Percentiles rank a stretch among this genome's conserved stretches.
Conservation (phyloP, 2,888 invertebrate species). For the Hydriomena furcata region DNA sequence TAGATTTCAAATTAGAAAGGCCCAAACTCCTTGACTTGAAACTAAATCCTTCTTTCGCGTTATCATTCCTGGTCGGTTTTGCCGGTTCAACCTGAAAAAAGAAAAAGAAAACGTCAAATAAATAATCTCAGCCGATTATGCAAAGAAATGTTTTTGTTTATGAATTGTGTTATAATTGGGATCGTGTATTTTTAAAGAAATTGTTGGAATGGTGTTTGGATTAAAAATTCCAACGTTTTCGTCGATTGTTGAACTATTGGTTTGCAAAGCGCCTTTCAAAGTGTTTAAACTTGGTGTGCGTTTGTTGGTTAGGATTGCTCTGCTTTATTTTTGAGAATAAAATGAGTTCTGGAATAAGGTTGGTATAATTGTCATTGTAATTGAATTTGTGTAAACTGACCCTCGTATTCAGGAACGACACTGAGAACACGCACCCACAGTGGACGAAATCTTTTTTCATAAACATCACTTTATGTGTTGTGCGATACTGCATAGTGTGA, state of each 20-base stretch:
- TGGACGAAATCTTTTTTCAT: no score
- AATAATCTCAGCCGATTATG: no score
- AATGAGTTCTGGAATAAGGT: not conserved
- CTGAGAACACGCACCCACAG: no score
- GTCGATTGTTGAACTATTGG: slow-evolving; percentile 11
- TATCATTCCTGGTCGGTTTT: slow-evolving; percentile 56
- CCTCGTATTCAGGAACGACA: no score
- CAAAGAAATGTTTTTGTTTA: no score
- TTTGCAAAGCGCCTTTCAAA: slow-evolving; percentile 10
- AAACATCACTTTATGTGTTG: no score
- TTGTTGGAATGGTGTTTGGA: slow-evolving; percentile 11
- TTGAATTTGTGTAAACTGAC: no score
- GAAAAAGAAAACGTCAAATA: slow-evolving; percentile 5
- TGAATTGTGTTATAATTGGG: no score
- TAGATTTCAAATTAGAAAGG: slow-evolving; percentile 60
- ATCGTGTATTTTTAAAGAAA: no score
- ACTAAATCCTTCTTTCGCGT: slow-evolving; percentile 55
- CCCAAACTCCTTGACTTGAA: slow-evolving; percentile 64
- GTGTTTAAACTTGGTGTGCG: slow-evolving; percentile 12
- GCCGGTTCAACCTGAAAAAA: slow-evolving; percentile 69
- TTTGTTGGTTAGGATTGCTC: slow-evolving; percentile 10
- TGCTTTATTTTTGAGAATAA: slow-evolving; percentile 10
- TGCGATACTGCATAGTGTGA: no score
- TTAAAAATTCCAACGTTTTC: slow-evolving; percentile 4
- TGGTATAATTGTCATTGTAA: no score